These are phyloP conservation scores for Aulostomus chinensis DNA, from an alignment of 2,797 vertebrate species.

Conservation along the genomic window DNA sequence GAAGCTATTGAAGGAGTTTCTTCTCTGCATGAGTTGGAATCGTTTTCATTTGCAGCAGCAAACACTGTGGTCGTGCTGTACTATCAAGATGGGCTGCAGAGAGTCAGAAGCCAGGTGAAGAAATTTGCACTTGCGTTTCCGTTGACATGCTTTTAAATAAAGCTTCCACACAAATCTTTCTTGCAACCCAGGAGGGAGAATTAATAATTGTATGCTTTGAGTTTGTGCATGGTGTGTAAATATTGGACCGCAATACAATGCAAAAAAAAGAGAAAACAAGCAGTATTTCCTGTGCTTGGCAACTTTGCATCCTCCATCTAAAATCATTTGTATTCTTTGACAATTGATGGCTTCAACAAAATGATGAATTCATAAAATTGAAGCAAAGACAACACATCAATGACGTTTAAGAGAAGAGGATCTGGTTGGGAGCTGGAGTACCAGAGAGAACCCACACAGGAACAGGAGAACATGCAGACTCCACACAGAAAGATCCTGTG, in stretches of 20 bases:
- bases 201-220: conserved; percentile 76
- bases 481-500: no score
- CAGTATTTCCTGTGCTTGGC: conserved; percentile 85
- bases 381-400: neutral
- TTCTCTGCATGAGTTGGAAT: conserved; percentile 69
- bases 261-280: conserved; percentile 80
- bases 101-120: conserved; percentile 86
- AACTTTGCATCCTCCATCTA: conserved; percentile 21
- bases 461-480: no score
- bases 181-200: conserved; percentile 78
- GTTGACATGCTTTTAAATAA: conserved; percentile 97
- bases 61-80: conserved; percentile 63
- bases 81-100: conserved; percentile 74
- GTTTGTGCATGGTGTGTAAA: conserved; percentile 61
- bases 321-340: neutral
- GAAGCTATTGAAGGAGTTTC: conserved; percentile 56
- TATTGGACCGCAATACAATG: conserved; percentile 42
- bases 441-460: no score
- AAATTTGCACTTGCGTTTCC: conserved; percentile 88
- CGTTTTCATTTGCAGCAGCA: conserved; percentile 80
- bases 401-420: no score
- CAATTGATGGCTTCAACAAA: neutral
- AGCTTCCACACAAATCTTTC: conserved; percentile 88
- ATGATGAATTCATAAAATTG: neutral
- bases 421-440: no score